phyloP scores from a whole-genome alignment of 64 coral and sea anemone species.

The Pocillopora damicornis region DNA sequence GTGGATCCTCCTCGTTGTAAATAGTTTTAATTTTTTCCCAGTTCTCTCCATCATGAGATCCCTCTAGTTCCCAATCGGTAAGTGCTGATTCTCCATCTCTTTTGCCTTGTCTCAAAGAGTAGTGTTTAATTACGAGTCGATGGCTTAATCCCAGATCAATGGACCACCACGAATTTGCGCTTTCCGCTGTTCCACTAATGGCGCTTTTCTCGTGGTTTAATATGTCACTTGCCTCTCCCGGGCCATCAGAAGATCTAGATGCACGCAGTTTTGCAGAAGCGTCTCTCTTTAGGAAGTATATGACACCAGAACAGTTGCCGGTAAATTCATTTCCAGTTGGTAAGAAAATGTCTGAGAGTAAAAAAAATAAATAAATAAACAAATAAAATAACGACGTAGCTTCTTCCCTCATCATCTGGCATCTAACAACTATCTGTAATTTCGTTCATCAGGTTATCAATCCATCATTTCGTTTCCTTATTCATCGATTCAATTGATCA shows the following conservation, averaged over 20 bases:
- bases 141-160: slow-evolving; percentile 53
- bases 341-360: no score
- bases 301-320: background rate
- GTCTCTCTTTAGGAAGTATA: background rate
- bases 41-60: background rate
- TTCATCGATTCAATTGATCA: no score
- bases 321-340: no score
- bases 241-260: slow-evolving; percentile 47
- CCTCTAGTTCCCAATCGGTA: background rate
- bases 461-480: no score
- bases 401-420: no score
- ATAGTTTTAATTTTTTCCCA: background rate
- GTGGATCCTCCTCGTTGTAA: background rate
- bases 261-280: background rate
- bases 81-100: background rate
- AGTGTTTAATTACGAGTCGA: slow-evolving; percentile 34
- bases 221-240: slow-evolving; percentile 44
- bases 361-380: no score
- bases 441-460: no score
- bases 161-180: slow-evolving; percentile 63
- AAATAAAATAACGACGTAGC: no score
- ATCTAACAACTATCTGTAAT: no score
- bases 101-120: background rate
- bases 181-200: slow-evolving; percentile 35
- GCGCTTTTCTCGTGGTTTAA: slow-evolving; percentile 32